Percentiles rank a stretch among this genome's conserved stretches.
Conservation (phyloP, 1,140 invertebrate species). For the Bombus haemorrhoidalis region DNA sequence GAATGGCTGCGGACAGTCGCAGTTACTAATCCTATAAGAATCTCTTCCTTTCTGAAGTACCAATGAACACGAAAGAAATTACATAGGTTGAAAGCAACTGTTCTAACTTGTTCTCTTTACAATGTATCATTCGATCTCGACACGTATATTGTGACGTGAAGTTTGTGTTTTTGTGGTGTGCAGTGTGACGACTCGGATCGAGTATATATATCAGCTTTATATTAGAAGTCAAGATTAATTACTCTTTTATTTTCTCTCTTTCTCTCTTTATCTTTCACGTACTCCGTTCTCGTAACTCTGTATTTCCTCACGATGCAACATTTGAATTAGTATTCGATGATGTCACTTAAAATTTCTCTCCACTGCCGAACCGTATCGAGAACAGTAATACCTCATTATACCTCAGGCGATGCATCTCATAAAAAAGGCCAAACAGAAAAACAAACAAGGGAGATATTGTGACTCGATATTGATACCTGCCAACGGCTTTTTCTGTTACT, state of each 20-base stretch:
- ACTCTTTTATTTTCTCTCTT: neutral
- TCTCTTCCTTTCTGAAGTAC: neutral
- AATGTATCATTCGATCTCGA: constrained; percentile 1
- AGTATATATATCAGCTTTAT: constrained; percentile 2
- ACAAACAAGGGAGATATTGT: constrained; percentile 43
- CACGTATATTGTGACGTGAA: constrained; percentile 5
- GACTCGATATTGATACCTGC: constrained; percentile 84
- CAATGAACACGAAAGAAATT: neutral
- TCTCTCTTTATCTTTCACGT: neutral
- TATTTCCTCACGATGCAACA: constrained; percentile 11
- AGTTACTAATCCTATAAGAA: constrained; percentile 51
- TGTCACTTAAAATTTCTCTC: neutral
- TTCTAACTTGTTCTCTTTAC: neutral
- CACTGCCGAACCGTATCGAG: neutral
- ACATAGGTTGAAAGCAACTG: neutral
- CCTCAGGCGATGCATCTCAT: constrained; percentile 13
- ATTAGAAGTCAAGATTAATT: neutral
- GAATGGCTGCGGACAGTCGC: constrained; percentile 32
- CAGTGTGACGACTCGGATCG: constrained; percentile 34
- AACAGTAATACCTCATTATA: neutral
- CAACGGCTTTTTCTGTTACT: constrained; percentile 90
- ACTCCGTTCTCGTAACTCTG: neutral
- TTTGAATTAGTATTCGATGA: neutral
- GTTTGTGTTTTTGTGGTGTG: constrained; percentile 51
- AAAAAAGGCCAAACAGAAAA: neutral